Base-by-base conservation (phyloP, 2,888 invertebrate genomes). In the Amorpha juglandis region DNA sequence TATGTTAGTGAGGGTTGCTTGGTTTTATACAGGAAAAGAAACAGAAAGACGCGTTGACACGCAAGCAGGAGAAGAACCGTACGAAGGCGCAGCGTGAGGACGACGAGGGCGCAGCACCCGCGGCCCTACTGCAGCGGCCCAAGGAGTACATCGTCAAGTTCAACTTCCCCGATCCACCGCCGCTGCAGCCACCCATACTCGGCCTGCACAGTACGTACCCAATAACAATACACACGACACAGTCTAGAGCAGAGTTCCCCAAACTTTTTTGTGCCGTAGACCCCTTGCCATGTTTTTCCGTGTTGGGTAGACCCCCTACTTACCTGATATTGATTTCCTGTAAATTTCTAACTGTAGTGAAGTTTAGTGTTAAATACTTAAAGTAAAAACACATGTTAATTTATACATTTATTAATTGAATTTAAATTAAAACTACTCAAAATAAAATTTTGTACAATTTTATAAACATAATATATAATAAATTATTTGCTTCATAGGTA, bases 71-170 rank as follows among this genome's bases (percentile, higher is more conserved):
- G 86, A 99, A 98, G 90, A 98, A 98, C 87, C 94, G 97, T 75
- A 95, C 95, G 62, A 97, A 97, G 89, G 93, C 96, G 63, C 96
- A 96, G 81, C 96, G 96, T 74, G 95, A 96, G 74, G 98, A 96
- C 63, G 94, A 94, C 63, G 96, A 96, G n/a, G 81, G 81, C 42
- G 80, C 88, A 1, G 87, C 88, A 55, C 91, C 91, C 1, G 96
- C 97, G 0, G 95, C 96, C 6, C 89, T 99, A 64, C 89, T 99
- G 71, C 96, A 97, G 79, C 96, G 96, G 76, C 99, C 99, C 14
- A 97, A 97, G 86, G 99, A 99, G 74, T 99, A 99, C 88, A 94
- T 98, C 74, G 99, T 99, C 72, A 99, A 99, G 93, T 99, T 99
- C 93, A 95, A 96, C 70, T 99, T 99, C 92, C 99, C 99, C 0